Evolutionary conservation across 2,888 invertebrate genomes (phyloP).

Genomic region (Conistra vaccinii): DNA sequence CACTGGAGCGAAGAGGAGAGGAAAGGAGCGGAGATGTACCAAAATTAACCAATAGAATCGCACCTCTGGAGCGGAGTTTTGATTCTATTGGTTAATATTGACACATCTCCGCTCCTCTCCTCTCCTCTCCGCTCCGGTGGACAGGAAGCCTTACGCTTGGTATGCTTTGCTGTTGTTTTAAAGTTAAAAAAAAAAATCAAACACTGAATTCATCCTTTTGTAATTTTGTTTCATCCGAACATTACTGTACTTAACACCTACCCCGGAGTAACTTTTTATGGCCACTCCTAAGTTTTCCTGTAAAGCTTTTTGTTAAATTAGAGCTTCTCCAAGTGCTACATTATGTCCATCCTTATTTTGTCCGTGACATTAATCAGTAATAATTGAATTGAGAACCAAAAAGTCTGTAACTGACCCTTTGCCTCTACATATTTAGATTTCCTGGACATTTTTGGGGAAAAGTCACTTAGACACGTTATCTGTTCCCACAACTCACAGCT

Average conservation of each 20-base stretch:
- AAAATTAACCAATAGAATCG: too few species aligned
- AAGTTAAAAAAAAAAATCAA: too few species aligned
- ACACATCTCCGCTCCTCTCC: too few species aligned
- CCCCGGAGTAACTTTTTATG: background rate
- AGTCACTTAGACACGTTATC: background rate
- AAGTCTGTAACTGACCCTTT: background rate
- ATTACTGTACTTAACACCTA: too few species aligned
- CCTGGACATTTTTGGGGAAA: background rate
- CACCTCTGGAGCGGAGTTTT: too few species aligned
- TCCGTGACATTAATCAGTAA: background rate
- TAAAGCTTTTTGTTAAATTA: background rate
- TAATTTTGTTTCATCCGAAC: background rate
- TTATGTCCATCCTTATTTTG: slow-evolving; percentile 1
- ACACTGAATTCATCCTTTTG: background rate
- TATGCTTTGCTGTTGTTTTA: background rate
- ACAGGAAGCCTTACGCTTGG: too few species aligned
- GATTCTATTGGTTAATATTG: too few species aligned
- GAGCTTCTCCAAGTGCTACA: background rate
- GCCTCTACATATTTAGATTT: background rate
- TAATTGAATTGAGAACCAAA: background rate
- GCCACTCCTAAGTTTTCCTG: background rate
- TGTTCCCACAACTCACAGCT: too few species aligned
- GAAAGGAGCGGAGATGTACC: too few species aligned
- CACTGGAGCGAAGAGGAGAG: too few species aligned
- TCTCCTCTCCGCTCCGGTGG: too few species aligned